Conservation (phyloP, 2,888 invertebrate genomes). For the Zhuqinia jingwanae region DNA sequence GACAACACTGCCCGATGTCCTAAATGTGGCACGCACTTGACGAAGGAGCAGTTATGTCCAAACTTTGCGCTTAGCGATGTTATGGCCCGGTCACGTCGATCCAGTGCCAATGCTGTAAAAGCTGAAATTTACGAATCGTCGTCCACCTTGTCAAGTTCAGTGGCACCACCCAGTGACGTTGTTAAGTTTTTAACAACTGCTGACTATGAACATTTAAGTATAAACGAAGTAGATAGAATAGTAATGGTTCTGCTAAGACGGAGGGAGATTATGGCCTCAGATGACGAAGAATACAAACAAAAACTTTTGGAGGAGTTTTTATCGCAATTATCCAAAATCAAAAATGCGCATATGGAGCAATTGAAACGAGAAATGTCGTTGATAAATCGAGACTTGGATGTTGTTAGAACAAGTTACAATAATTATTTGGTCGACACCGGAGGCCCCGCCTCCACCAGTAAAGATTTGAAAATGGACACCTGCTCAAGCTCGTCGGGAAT, state of each 20-base stretch:
- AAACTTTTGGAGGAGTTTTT: conserved; percentile 92
- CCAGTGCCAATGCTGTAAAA: conserved; percentile 78
- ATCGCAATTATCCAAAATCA: conserved; percentile 87
- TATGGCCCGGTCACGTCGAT: conserved; percentile 84
- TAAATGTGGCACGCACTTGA: conserved; percentile 88
- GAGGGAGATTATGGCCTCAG: conserved; percentile 90
- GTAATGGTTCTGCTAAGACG: conserved; percentile 89
- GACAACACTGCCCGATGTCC: conserved; percentile 88
- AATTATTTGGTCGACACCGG: too few species aligned
- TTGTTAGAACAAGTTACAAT: conserved; percentile 83
- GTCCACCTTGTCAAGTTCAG: conserved; percentile 82
- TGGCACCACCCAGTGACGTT: conserved; percentile 73
- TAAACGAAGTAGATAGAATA: conserved; percentile 91
- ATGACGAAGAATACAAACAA: conserved; percentile 90
- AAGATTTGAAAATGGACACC: conserved; percentile 47
- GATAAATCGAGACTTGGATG: conserved; percentile 87
- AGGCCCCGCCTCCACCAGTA: conserved; percentile 23
- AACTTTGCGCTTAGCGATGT: conserved; percentile 92
- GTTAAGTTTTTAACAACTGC: conserved; percentile 79
- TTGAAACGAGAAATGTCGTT: conserved; percentile 87
- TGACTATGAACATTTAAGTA: conserved; percentile 86
- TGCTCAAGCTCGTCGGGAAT: conserved; percentile 65
- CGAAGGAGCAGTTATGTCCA: conserved; percentile 89
- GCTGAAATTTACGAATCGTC: conserved; percentile 65
- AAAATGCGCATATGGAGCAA: conserved; percentile 86